Percentiles rank a stretch among this genome's conserved stretches.
These are phyloP conservation scores for Drosophila punjabiensis DNA, from an alignment of 1,140 invertebrate genomes.

Conservation along the genomic window DNA sequence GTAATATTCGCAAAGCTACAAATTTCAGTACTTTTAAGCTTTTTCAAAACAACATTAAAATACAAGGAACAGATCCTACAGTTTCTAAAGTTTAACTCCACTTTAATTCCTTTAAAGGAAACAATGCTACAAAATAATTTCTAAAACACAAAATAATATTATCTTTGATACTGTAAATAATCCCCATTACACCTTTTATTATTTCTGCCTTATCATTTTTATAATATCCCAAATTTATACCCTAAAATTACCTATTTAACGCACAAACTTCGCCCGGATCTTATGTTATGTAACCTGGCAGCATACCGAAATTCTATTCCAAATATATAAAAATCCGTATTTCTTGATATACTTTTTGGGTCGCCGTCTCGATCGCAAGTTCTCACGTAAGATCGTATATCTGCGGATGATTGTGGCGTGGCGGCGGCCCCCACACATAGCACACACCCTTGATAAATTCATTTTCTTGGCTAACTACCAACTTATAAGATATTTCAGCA, in stretches of 20 bases:
- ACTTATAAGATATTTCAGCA: constrained; percentile 62
- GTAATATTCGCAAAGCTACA: background rate
- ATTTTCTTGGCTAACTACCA: constrained; percentile 75
- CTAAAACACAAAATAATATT: background rate
- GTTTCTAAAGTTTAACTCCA: background rate
- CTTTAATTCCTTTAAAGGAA: background rate
- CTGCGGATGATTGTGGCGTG: constrained; percentile 28
- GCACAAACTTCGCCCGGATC: constrained; percentile 17
- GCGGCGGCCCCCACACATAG: constrained; percentile 24
- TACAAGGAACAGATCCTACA: background rate
- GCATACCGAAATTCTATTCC: constrained; percentile 37
- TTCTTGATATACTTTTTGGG: constrained; percentile 32
- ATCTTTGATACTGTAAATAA: background rate
- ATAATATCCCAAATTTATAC: too few relatives aligned
- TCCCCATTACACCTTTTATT: background rate
- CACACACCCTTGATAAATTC: constrained; percentile 54
- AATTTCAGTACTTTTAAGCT: background rate
- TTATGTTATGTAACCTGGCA: constrained; percentile 35
- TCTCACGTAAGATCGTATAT: constrained; percentile 37
- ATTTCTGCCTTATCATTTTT: too few relatives aligned
- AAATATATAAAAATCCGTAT: constrained; percentile 34
- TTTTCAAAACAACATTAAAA: background rate
- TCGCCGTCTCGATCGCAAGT: constrained; percentile 31
- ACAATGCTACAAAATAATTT: background rate
- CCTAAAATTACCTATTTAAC: background rate